These are phyloP conservation scores for Lysandra bellargus DNA, from an alignment of 2,888 invertebrate species.

Conservation along the genomic window DNA sequence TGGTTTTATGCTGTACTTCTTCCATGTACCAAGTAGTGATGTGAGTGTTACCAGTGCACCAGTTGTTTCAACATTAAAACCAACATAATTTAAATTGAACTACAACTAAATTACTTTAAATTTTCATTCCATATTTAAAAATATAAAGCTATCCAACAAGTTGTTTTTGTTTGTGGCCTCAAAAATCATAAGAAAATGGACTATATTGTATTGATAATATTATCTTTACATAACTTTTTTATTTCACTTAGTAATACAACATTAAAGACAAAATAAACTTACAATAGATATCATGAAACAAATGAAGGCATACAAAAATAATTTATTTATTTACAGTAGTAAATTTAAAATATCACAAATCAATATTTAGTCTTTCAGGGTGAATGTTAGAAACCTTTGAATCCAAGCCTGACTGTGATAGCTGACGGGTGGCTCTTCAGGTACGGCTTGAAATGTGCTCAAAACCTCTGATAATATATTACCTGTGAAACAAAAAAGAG, in stretches of 20 bases:
- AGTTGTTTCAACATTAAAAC: conserved; percentile 32
- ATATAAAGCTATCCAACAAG: neutral
- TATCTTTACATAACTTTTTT: too few species aligned
- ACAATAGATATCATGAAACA: too few species aligned
- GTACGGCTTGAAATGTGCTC: conserved; percentile 53
- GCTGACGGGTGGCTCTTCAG: conserved; percentile 59
- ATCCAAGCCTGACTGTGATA: conserved; percentile 59
- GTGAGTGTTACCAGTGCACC: conserved; percentile 34
- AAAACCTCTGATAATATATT: conserved; percentile 62
- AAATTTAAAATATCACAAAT: conserved; percentile 15
- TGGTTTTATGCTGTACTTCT: conserved; percentile 92
- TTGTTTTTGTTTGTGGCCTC: neutral
- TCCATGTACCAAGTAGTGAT: conserved; percentile 79
- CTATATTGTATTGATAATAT: too few species aligned
- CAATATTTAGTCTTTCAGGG: conserved; percentile 53
- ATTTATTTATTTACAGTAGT: conserved; percentile 35
- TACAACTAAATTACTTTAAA: neutral
- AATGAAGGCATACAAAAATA: too few species aligned
- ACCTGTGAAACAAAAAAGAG: conserved; percentile 48
- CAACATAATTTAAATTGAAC: conserved; percentile 6
- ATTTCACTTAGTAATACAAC: too few species aligned
- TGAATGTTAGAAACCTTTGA: conserved; percentile 60
- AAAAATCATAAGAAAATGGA: neutral
- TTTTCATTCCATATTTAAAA: neutral
- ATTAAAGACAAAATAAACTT: too few species aligned